A percentile compares a stretch with the other conserved stretches of the same genome.
phyloP scores from a whole-genome alignment of 2,888 invertebrate genomes.

The Lycocerus yunnanus region DNA sequence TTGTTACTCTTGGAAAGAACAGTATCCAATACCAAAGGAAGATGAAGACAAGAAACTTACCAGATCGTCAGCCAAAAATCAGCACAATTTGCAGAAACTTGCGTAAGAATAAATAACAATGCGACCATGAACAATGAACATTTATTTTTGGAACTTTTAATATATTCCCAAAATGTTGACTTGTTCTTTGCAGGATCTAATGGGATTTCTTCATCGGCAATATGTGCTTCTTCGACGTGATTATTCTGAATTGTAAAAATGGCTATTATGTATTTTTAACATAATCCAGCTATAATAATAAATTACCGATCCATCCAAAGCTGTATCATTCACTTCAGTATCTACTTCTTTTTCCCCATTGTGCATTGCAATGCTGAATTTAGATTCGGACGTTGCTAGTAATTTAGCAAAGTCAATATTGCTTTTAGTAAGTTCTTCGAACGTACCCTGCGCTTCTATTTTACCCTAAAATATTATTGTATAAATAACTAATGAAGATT shows the following conservation, averaged over 20 bases:
- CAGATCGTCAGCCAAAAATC: conserved; percentile 33
- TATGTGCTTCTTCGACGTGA: neutral
- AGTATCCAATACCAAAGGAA: too few species aligned
- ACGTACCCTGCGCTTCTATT: conserved; percentile 64
- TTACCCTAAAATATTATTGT: conserved; percentile 53
- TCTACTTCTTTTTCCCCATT: neutral
- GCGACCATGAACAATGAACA: neutral
- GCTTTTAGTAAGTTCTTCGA: conserved; percentile 60
- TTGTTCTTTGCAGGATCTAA: neutral
- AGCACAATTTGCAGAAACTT: conserved; percentile 29
- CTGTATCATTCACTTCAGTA: neutral
- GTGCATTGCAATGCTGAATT: conserved; percentile 3
- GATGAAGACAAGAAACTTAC: too few species aligned
- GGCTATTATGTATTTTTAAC: neutral
- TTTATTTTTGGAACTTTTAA: neutral
- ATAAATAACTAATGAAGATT: too few species aligned
- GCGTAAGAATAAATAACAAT: conserved; percentile 19
- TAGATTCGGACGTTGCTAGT: conserved; percentile 39
- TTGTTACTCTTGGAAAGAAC: too few species aligned
- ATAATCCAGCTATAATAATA: neutral
- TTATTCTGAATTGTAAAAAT: neutral
- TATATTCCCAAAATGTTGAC: conserved; percentile 26
- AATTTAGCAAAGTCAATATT: conserved; percentile 66
- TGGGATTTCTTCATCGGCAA: neutral
- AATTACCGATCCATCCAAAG: neutral